Base-by-base conservation (phyloP, 1,140 invertebrate genomes). In the Schlechtendalia chinensis region DNA sequence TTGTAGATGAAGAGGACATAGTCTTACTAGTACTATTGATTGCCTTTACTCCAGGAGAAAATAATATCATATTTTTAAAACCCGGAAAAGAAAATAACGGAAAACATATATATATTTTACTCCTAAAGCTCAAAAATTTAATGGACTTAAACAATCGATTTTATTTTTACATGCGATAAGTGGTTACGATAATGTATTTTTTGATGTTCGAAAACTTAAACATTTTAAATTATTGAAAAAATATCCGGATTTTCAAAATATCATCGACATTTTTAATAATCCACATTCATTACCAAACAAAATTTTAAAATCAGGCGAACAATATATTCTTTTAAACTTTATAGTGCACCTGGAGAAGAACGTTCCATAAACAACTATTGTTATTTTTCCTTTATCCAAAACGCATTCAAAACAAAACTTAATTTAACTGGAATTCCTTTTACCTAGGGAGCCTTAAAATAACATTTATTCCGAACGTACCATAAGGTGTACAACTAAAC, bases 181-280 rank as follows among this genome's bases (percentile, higher is more conserved):
- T 56, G 53, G 6, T 56, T 56, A 5, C 6, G 53, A 56, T 45
- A 56, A 5, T 19, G 53, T 56, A 19, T 56, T 74, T 82, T 81
- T 4, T 54, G 81, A 81, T 39, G 59, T 81, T 54, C 77, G 82
- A 10, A 82, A 83, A 83, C 17, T 59, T n/a, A n/a, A n/a, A n/a
- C n/a, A n/a, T n/a, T 77, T 54, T 27, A 61, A 77, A 45, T 22
- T 12, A 27, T 77, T 32, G 8, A 77, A 39, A n/a, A 29, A 77
- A 58, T 32, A 77, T 19, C 32, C 53, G 17, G 56, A 77, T 6
- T 24, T 77, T 32, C 56, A 56, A 56, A 24, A 77, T 27, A 14
- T 54, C 27, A 39, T 32, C 24, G 8, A 61, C 27, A 54, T 77
- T 4, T 77, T 77, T 45, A 56, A 77, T 32, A 58, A 16, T 29